Evolutionary conservation across 2,888 invertebrate species (phyloP).

Genomic region (Lepidochrysops patricia): DNA sequence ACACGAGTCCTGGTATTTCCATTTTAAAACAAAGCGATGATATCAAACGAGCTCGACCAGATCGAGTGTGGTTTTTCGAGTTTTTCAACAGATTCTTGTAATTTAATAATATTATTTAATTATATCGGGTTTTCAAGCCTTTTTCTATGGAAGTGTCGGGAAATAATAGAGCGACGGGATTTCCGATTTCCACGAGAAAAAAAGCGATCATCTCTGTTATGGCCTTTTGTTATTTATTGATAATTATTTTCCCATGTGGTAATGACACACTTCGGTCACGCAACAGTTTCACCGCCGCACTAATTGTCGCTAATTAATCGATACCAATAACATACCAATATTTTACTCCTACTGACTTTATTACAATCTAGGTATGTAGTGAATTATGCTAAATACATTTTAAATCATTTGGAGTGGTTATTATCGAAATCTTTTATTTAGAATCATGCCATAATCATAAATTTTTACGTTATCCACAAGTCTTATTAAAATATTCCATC

Average conservation of each 20-base stretch:
- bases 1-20: slow-evolving; percentile 23
- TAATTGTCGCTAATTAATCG: slow-evolving; percentile 16
- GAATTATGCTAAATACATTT: not conserved
- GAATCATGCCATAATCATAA: not conserved
- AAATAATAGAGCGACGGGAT: slow-evolving; percentile 57
- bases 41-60: slow-evolving; percentile 53
- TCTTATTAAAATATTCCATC: not conserved
- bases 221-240: slow-evolving; percentile 50
- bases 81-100: slow-evolving; percentile 51
- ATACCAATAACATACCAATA: not conserved
- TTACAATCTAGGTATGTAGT: too few species aligned
- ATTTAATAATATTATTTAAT: slow-evolving; percentile 45
- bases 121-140: slow-evolving; percentile 43
- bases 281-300: slow-evolving; percentile 22
- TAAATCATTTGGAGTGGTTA: not conserved
- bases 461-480: not conserved
- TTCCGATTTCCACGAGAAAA: slow-evolving; percentile 59
- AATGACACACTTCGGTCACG: slow-evolving; percentile 41
- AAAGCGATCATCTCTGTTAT: slow-evolving; percentile 36
- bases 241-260: slow-evolving; percentile 52
- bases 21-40: slow-evolving; percentile 44
- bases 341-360: not conserved
- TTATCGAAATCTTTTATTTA: not conserved
- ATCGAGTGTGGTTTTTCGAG: slow-evolving; percentile 52
- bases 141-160: slow-evolving; percentile 54